These are phyloP conservation scores for Temnothorax longispinosus DNA, from an alignment of 1,140 invertebrate genomes.

Conservation along the genomic window DNA sequence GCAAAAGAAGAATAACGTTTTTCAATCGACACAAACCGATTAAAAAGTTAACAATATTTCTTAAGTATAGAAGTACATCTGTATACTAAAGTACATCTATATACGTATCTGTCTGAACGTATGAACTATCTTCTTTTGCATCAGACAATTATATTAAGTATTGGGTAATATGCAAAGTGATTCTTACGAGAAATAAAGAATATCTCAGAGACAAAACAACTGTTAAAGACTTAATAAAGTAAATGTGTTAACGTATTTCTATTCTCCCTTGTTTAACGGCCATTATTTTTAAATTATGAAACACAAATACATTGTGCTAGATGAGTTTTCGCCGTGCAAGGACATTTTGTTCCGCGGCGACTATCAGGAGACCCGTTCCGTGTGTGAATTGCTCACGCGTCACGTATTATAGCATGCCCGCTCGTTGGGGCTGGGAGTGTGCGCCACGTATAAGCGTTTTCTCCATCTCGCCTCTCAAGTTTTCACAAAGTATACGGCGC, in stretches of 20 bases:
- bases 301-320: not conserved
- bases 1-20: not conserved
- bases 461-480: slow-evolving; percentile 49
- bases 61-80: not conserved
- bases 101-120: not conserved
- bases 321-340: slow-evolving; percentile 27
- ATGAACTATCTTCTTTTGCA: not conserved
- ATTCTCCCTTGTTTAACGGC: not conserved
- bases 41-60: not conserved
- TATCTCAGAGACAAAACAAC: not conserved
- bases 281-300: slow-evolving; percentile 33
- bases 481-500: slow-evolving; percentile 66
- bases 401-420: slow-evolving; percentile 63
- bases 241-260: slow-evolving; percentile 2
- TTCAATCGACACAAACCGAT: not conserved
- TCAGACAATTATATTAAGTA: not conserved
- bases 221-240: not conserved
- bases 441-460: slow-evolving; percentile 57
- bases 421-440: slow-evolving; percentile 7
- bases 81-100: not conserved
- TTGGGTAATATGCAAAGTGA: not conserved
- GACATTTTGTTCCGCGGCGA: slow-evolving; percentile 50
- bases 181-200: not conserved
- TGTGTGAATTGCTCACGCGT: slow-evolving; percentile 56
- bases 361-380: slow-evolving; percentile 53